Conservation (phyloP, 1,140 invertebrate species). For the Octopus sinensis region DNA sequence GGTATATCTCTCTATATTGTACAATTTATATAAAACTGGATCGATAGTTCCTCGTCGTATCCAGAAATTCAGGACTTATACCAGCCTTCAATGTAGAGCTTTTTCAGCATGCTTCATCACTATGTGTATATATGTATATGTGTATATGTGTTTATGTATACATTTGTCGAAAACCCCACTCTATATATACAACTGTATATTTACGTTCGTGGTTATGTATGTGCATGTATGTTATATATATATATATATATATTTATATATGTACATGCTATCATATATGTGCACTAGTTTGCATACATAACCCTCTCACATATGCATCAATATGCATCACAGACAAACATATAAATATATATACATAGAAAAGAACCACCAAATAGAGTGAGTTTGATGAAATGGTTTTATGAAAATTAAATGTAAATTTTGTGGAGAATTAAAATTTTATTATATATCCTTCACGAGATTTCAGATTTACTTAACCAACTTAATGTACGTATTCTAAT, state of each 20-base stretch:
- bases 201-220: not conserved
- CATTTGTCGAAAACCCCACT: too few relatives aligned
- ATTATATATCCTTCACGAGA: slow-evolving; percentile 2
- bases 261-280: not conserved
- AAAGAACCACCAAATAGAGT: not conserved
- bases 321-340: not conserved
- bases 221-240: not conserved
- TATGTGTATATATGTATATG: too few relatives aligned
- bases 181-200: not conserved
- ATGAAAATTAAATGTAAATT: not conserved
- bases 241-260: not conserved
- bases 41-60: too few relatives aligned
- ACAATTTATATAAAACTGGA: too few relatives aligned
- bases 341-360: not conserved
- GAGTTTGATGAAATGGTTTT: not conserved
- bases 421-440: not conserved
- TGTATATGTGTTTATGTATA: too few relatives aligned
- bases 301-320: not conserved
- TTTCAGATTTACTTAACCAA: not conserved
- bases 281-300: not conserved
- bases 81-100: too few relatives aligned
- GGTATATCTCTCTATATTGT: too few relatives aligned
- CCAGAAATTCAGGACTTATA: too few relatives aligned
- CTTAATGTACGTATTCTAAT: too few relatives aligned
- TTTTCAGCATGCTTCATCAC: too few relatives aligned